Conservation (phyloP, 2,113 vertebrate species). For the Oreochromis tanganicae region DNA sequence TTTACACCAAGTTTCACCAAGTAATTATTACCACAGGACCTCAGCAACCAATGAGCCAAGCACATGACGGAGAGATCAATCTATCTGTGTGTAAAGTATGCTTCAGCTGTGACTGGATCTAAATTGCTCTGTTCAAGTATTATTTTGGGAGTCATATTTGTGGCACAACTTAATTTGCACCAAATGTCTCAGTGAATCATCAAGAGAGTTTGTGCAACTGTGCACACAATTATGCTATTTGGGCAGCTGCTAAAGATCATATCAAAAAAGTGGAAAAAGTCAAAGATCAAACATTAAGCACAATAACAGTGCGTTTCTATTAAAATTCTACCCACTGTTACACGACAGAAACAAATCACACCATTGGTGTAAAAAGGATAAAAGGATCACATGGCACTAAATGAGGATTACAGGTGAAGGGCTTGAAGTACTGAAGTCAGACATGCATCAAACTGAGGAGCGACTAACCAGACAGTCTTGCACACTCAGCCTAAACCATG, state of each 20-base stretch:
- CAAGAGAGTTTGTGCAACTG: neutral
- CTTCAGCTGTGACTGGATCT: constrained; percentile 1
- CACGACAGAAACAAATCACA: neutral
- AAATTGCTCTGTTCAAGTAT: neutral
- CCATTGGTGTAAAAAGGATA: neutral
- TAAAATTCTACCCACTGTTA: neutral
- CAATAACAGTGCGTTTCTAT: neutral
- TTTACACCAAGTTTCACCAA: constrained; percentile 8
- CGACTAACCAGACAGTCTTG: neutral
- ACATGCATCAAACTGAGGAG: neutral
- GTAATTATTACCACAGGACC: constrained; percentile 11
- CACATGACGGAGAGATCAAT: neutral
- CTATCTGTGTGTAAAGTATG: constrained; percentile 21
- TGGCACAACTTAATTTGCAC: neutral
- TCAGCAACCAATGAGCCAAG: neutral
- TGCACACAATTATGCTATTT: constrained; percentile 3
- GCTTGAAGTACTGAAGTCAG: neutral
- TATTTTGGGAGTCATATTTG: neutral
- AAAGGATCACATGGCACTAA: neutral
- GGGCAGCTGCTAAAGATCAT: neutral
- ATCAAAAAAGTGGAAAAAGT: neutral
- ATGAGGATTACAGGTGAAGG: neutral
- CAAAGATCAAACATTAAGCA: neutral
- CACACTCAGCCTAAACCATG: neutral
- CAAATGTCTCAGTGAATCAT: neutral